These are phyloP conservation scores for Aproaerema taeniolella DNA, from an alignment of 2,888 invertebrate species.

Conservation along the genomic window DNA sequence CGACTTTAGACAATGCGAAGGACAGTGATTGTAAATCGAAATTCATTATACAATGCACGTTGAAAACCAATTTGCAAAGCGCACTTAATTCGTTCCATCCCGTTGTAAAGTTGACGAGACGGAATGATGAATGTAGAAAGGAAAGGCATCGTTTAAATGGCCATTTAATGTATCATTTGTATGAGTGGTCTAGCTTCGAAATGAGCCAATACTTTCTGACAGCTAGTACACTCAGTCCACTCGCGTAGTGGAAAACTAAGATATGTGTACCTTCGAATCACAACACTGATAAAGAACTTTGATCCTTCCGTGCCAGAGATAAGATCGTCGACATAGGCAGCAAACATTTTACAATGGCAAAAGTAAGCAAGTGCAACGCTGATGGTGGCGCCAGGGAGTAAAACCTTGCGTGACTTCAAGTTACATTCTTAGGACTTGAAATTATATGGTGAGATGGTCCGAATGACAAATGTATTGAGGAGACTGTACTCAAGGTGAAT, in stretches of 20 bases:
- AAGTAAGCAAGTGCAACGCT: too few species aligned
- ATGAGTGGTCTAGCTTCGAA: slow-evolving; percentile 48
- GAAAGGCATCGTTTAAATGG: slow-evolving; percentile 57
- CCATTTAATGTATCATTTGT: slow-evolving; percentile 58
- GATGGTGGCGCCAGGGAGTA: slow-evolving; percentile 55
- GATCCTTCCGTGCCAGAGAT: background rate
- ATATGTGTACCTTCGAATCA: slow-evolving; percentile 11
- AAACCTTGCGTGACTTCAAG: slow-evolving; percentile 39
- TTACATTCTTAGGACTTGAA: slow-evolving; percentile 36
- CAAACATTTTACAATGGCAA: too few species aligned
- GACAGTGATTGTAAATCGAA: slow-evolving; percentile 38
- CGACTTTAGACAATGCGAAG: slow-evolving; percentile 20
- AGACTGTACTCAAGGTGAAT: background rate
- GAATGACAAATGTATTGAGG: slow-evolving; percentile 26
- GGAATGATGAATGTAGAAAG: slow-evolving; percentile 69
- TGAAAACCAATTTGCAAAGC: slow-evolving; percentile 52
- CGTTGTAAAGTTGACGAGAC: slow-evolving; percentile 54
- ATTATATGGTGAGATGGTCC: slow-evolving; percentile 39
- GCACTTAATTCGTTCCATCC: slow-evolving; percentile 54
- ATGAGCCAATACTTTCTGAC: slow-evolving; percentile 53
- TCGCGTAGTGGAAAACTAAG: slow-evolving; percentile 42
- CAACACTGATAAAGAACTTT: background rate
- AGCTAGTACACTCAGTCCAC: slow-evolving; percentile 43
- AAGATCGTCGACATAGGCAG: background rate
- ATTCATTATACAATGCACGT: slow-evolving; percentile 44